Evolutionary conservation across 2,797 vertebrate genomes (phyloP).

Genomic region (Pipistrellus nathusii): DNA sequence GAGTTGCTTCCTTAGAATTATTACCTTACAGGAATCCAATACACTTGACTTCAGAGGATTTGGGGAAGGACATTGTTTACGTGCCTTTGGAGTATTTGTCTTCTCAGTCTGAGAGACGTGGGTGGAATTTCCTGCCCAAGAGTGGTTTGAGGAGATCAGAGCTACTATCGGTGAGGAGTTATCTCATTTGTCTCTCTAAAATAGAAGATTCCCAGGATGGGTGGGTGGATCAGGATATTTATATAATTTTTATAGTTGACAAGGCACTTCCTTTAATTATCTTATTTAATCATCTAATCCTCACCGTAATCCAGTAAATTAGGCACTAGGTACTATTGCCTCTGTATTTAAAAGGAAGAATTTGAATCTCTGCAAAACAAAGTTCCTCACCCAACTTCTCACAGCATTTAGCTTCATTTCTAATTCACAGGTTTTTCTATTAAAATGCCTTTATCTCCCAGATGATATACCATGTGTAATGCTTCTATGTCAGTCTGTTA

Average conservation of each 20-base stretch:
- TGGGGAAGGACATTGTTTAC: constrained; percentile 23
- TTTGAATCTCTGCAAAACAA: constrained; percentile 1
- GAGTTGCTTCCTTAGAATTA: not conserved
- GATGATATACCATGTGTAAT: not conserved
- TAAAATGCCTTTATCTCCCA: not conserved
- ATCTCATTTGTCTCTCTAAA: not conserved
- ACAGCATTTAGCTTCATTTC: not conserved
- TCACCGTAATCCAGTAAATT: not conserved
- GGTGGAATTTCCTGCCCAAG: constrained; percentile 4
- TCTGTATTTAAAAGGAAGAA: constrained; percentile 40
- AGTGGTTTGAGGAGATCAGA: not conserved
- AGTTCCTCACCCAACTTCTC: not conserved
- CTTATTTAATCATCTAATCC: not conserved
- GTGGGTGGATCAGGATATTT: not conserved
- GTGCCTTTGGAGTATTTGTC: not conserved
- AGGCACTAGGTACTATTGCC: not conserved
- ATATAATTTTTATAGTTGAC: not conserved
- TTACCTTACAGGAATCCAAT: not conserved
- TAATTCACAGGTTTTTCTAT: not conserved
- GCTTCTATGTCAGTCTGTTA: not conserved
- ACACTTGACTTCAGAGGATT: constrained; percentile 25
- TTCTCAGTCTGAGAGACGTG: not conserved
- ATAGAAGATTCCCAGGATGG: not conserved
- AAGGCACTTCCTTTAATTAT: not conserved
- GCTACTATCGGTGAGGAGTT: not conserved